Conservation (phyloP, 2,797 vertebrate genomes). For the Pseudochirops cupreus region DNA sequence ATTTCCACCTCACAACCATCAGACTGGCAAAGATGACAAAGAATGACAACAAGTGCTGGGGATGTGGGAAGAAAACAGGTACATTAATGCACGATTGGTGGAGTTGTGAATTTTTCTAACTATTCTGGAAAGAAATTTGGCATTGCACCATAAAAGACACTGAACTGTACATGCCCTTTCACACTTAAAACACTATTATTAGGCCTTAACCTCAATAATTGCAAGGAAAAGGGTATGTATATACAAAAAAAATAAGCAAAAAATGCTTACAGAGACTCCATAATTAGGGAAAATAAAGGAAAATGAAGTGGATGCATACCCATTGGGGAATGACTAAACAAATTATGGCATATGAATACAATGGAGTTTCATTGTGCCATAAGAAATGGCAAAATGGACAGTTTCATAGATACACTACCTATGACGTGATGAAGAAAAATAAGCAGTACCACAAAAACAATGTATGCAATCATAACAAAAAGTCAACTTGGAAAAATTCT, state of each 20-base stretch:
- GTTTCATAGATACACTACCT: not conserved
- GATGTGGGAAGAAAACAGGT: not conserved
- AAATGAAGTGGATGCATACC: not conserved
- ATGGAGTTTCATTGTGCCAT: not conserved
- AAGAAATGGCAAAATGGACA: not conserved
- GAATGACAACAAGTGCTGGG: not conserved
- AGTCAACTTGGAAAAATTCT: not conserved
- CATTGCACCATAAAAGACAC: too few relatives aligned
- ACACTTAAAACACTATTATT: not conserved
- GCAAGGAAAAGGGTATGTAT: not conserved
- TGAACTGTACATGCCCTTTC: not conserved
- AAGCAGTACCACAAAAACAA: not conserved
- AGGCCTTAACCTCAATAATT: not conserved
- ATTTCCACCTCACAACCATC: not conserved
- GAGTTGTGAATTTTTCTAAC: not conserved
- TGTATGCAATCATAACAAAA: not conserved
- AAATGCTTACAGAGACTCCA: not conserved
- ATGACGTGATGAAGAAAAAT: not conserved
- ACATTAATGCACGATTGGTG: not conserved
- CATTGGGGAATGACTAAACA: not conserved
- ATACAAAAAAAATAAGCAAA: not conserved
- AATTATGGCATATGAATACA: not conserved
- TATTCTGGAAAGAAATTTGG: not conserved
- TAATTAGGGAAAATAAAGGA: not conserved
- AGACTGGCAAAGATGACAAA: not conserved